phyloP scores from a whole-genome alignment of 2,797 vertebrate genomes.

The Lepus townsendii region DNA sequence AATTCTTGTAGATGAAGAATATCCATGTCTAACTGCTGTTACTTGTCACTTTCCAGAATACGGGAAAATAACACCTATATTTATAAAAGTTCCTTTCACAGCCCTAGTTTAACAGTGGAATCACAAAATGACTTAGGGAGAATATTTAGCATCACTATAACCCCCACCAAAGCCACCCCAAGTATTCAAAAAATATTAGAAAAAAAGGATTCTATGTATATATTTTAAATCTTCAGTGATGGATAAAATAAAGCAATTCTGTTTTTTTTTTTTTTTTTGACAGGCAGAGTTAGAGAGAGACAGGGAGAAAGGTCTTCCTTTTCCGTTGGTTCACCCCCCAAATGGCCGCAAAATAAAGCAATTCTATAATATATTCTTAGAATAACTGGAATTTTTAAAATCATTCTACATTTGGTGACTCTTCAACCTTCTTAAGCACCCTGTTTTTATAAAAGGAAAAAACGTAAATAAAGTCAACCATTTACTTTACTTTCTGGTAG shows the following conservation, averaged over 20 bases:
- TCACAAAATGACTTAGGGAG: background rate
- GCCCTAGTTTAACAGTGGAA: background rate
- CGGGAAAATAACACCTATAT: conserved; percentile 6
- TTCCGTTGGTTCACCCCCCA: too few species aligned
- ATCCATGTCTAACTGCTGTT: background rate
- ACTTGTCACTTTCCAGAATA: conserved; percentile 4
- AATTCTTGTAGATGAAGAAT: conserved; percentile 8
- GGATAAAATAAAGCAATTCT: background rate
- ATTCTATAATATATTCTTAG: background rate
- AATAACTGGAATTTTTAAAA: background rate
- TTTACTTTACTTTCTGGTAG: background rate
- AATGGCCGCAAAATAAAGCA: background rate
- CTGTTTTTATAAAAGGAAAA: background rate
- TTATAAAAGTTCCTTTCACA: background rate
- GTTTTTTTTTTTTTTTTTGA: too few species aligned
- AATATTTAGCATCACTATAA: background rate
- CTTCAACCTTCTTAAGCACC: background rate
- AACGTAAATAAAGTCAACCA: background rate
- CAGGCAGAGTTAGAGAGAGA: too few species aligned
- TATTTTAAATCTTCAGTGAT: conserved; percentile 20
- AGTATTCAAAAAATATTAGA: background rate
- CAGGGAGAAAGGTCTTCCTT: too few species aligned
- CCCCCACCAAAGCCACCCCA: background rate
- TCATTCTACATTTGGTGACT: background rate
- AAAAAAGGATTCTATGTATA: background rate